Evolutionary conservation across 1,140 invertebrate genomes (phyloP), one percentile per base, ranked within the genome.

Genomic region (Papilio helenus): DNA sequence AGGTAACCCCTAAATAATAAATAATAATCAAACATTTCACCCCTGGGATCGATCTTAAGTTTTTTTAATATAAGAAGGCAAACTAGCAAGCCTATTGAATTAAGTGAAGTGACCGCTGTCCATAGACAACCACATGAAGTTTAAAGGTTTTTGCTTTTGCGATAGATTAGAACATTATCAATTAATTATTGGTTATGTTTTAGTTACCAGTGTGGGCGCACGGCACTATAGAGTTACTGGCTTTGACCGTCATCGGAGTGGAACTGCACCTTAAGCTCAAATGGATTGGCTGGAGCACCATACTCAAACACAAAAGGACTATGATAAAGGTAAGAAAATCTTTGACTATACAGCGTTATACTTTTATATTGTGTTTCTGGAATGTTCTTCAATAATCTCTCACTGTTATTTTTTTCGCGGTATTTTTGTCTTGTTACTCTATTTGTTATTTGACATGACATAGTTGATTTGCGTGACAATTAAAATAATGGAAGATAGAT

Each of bases 201-300:
- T 86, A 97, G 95, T 89, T 98, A 82, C 97, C 97, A 83, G 96
- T 97, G 39, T 97, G 96, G 91, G 96, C 97, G 23, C 98, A 99
- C 94, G 97, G 97, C n/a, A 97, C 97, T 12, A 96, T 99, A 89
- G 98, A 99, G 93, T 90, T 98, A 44, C 90, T 98, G 82, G 97
- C 97, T 26, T 93, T 99, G 55, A 95, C 96, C 20, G 95, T 98
- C 44, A 97, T 98, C 78, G 96, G 96, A 18, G 94, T 98, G 79
- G 97, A 98, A 92, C 94, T 98, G 44, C 96, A 96, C 71, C 95
- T 99, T 65, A 97, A 98, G 93, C 92, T 98, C 46, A 96, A 97
- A 88, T 99, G 98, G 98, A 97, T 98, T 76, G 98, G 98, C 1
- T 97, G 96, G 96, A 96, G 95, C 83, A 97, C 97, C n/a, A 98